Conservation (phyloP, 1,140 invertebrate species). For the Pachyrhynchus sulphureomaculatus region DNA sequence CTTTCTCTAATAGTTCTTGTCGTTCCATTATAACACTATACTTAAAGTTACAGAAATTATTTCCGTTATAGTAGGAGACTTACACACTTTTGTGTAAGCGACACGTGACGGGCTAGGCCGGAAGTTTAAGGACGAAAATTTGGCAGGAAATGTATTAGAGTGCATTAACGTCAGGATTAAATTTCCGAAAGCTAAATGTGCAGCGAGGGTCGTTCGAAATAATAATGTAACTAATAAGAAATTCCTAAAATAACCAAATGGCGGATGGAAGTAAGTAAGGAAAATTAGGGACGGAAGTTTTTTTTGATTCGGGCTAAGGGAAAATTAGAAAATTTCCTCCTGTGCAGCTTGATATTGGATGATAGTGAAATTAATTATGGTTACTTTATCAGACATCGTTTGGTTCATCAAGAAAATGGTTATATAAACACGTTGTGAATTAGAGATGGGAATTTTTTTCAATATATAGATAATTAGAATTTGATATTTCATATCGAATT, state of each 20-base stretch:
- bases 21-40: too few relatives aligned
- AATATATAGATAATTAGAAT: too few relatives aligned
- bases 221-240: not conserved
- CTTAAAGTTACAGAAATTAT: too few relatives aligned
- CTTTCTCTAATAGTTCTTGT: too few relatives aligned
- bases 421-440: too few relatives aligned
- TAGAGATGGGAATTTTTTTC: too few relatives aligned
- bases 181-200: slow-evolving; percentile 8
- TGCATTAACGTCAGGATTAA: slow-evolving; percentile 11
- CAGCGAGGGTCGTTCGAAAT: not conserved
- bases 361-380: not conserved
- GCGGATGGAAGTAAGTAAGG: too few relatives aligned
- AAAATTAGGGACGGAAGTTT: not conserved
- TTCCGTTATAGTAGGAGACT: not conserved
- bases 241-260: slow-evolving; percentile 5
- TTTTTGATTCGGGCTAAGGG: not conserved
- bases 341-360: not conserved
- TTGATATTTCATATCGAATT: too few relatives aligned
- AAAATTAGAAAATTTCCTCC: not conserved
- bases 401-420: too few relatives aligned
- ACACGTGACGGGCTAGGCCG: slow-evolving; percentile 8
- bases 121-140: slow-evolving; percentile 14
- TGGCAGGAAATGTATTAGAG: slow-evolving; percentile 13
- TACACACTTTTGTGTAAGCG: not conserved
- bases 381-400: too few relatives aligned